Conservation (phyloP, 2,888 invertebrate genomes). For the Cryptophagus acutangulus region DNA sequence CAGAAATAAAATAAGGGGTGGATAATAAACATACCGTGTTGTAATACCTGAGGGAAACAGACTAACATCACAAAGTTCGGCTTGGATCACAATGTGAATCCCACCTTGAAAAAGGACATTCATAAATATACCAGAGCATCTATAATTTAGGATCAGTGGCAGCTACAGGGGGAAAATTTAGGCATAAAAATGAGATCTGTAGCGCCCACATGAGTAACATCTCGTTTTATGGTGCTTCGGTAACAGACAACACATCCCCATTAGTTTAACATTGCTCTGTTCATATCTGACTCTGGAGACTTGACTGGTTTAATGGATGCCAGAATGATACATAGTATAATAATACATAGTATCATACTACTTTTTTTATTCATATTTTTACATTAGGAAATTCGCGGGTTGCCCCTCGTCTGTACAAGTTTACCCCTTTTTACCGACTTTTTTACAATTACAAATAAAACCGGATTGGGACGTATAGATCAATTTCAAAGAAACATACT, state of each 20-base stretch:
- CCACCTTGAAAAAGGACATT: constrained; percentile 40
- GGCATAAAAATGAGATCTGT: constrained; percentile 40
- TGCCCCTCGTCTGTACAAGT: constrained; percentile 13
- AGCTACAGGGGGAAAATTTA: constrained; percentile 35
- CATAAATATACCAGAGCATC: constrained; percentile 40
- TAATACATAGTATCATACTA: constrained; percentile 29
- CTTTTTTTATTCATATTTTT: constrained; percentile 22
- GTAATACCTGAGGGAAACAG: constrained; percentile 28
- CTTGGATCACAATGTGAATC: constrained; percentile 34
- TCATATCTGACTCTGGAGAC: constrained; percentile 40
- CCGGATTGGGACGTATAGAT: no score
- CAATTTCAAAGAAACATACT: no score
- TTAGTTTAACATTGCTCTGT: constrained; percentile 42
- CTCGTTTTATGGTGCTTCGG: constrained; percentile 42
- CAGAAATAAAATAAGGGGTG: constrained; percentile 19
- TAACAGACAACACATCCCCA: constrained; percentile 45
- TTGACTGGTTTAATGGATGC: constrained; percentile 32
- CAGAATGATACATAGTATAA: constrained; percentile 29
- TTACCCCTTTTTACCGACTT: constrained; percentile 10
- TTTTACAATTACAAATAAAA: no score
- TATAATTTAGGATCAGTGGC: constrained; percentile 42
- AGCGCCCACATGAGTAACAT: constrained; percentile 41
- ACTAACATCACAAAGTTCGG: constrained; percentile 26
- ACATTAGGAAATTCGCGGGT: constrained; percentile 26
- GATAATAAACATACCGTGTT: constrained; percentile 25